These are phyloP conservation scores for Drosophila kepulauana DNA, from an alignment of 1,140 invertebrate genomes.

Conservation along the genomic window DNA sequence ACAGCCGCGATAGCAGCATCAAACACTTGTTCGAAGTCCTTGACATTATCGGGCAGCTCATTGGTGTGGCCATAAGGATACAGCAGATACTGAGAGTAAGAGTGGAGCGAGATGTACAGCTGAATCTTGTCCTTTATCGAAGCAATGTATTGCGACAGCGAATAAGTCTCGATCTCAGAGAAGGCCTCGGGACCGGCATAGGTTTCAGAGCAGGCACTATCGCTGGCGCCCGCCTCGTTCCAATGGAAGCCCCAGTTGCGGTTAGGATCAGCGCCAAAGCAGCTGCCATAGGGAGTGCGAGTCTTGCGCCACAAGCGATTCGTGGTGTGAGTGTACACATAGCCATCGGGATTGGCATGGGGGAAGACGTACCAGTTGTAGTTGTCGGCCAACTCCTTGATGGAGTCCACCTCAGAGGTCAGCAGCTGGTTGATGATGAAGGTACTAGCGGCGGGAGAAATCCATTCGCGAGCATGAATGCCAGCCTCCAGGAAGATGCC, in stretches of 20 bases:
- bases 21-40: constrained; percentile 73
- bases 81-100: constrained; percentile 85
- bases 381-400: constrained; percentile 86
- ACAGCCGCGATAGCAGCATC: constrained; percentile 83
- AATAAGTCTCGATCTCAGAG: constrained; percentile 87
- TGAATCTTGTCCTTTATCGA: constrained; percentile 80
- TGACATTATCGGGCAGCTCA: constrained; percentile 70
- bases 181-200: constrained; percentile 87
- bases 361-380: constrained; percentile 91
- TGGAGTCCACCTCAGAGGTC: constrained; percentile 82
- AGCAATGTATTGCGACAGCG: constrained; percentile 84
- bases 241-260: constrained; percentile 91
- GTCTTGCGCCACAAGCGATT: constrained; percentile 92
- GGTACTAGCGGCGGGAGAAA: constrained; percentile 89
- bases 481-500: constrained; percentile 86
- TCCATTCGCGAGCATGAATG: constrained; percentile 92
- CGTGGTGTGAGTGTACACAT: constrained; percentile 88
- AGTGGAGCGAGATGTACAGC: constrained; percentile 86
- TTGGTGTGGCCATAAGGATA: constrained; percentile 85
- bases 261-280: constrained; percentile 90
- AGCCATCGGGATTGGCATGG: constrained; percentile 92
- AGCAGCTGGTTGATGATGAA: constrained; percentile 89
- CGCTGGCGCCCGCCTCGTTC: constrained; percentile 87
- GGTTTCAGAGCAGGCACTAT: constrained; percentile 86
- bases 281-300: constrained; percentile 86